These are phyloP conservation scores for Charaxes varanes DNA, from an alignment of 1,140 invertebrate genomes.

Conservation along the genomic window DNA sequence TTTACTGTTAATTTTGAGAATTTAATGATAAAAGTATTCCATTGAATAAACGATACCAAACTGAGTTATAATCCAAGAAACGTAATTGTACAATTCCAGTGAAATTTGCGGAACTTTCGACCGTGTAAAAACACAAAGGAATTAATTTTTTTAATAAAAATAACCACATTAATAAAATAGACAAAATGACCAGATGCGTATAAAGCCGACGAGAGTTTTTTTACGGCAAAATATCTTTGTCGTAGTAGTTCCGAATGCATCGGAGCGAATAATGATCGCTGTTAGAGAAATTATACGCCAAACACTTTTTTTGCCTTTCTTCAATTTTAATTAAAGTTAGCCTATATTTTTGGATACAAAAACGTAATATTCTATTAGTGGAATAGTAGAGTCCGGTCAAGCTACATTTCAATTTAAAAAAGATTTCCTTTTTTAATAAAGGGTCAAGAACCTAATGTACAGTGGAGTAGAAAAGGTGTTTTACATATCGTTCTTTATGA, in stretches of 20 bases:
- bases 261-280: conserved; percentile 33
- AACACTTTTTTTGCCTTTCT: conserved; percentile 44
- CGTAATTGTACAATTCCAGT: conserved; percentile 2
- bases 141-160: conserved; percentile 4
- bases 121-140: background rate
- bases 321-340: conserved; percentile 41
- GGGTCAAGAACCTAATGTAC: no score
- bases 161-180: conserved; percentile 22
- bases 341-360: conserved; percentile 9
- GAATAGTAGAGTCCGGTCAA: no score
- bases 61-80: conserved; percentile 1
- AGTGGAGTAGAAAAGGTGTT: no score
- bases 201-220: conserved; percentile 13
- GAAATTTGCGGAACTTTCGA: conserved; percentile 8
- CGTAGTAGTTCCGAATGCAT: conserved; percentile 28
- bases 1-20: no score
- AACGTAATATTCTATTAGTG: no score
- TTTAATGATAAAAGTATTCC: no score
- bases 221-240: conserved; percentile 6
- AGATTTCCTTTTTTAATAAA: no score
- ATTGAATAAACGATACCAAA: no score
- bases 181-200: conserved; percentile 30
- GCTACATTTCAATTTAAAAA: no score
- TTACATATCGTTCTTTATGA: no score
- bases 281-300: conserved; percentile 51